Evolutionary conservation across 2,113 vertebrate genomes (phyloP), one percentile per base, ranked within the genome.

Genomic region (Triplophysa rosa): DNA sequence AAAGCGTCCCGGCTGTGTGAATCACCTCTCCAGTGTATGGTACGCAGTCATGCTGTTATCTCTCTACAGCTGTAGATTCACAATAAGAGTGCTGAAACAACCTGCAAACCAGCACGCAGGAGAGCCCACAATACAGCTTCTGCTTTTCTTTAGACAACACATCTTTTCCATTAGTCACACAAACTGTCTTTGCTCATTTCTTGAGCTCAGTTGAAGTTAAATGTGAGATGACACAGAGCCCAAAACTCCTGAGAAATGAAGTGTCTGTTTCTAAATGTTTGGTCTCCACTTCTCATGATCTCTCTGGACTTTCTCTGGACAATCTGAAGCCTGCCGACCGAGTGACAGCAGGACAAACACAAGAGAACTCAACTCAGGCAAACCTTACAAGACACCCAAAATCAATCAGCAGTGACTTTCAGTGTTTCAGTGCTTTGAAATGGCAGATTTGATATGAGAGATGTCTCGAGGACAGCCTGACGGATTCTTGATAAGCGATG

Each of bases 321-420:
- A 45, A 45, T 61, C 59, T 69, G 61, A 67, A 69, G 40, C 16
- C 19, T 42, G 8, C 65, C 33, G 33, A 37, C 33, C 21, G 76
- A 37, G 37, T n/a, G 12, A 37, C 65, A 61, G 24, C 54, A 23
- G 13, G 37, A 61, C 21, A 61, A 16, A 42, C 52, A 21, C 17
- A 59, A 69, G 67, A 33, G 66, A 62, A 23, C 49, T 26, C 0
- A 33, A 47, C 68, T 16, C 23, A 24, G 59, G 49, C 21, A 23
- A 47, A 58, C 21, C 65, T 68, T 33, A 33, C 47, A 59, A 66
- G 68, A 67, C 33, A 62, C 40, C 26, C 56, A 42, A 42, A 42
- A 78, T 68, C 76, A n/a, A 19, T 68, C 76, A 68, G 19, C 14
- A 14, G 52, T 29, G 17, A 13, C 49, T 29, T 29, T 10, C 8